phyloP scores from a whole-genome alignment of 2,888 invertebrate species.

The Alentia gelatinosa region DNA sequence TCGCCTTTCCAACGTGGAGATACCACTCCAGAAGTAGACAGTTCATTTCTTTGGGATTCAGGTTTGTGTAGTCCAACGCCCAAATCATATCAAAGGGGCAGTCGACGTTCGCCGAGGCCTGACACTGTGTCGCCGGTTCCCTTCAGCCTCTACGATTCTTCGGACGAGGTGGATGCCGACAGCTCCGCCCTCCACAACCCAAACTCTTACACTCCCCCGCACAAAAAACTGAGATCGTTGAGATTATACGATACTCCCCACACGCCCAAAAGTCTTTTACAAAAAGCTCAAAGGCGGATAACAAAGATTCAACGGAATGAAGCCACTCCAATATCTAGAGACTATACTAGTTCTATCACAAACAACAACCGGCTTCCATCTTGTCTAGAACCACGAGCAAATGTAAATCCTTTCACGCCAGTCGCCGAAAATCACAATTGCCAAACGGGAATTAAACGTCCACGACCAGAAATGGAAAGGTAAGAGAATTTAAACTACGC shows the following conservation, averaged over 20 bases:
- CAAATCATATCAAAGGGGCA: neutral
- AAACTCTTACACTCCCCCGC: slow-evolving; percentile 81
- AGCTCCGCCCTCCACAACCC: slow-evolving; percentile 18
- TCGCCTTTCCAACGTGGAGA: slow-evolving; percentile 19
- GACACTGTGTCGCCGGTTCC: slow-evolving; percentile 56
- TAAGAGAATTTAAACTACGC: neutral
- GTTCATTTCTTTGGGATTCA: slow-evolving; percentile 25
- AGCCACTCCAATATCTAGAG: slow-evolving; percentile 51
- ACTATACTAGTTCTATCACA: neutral
- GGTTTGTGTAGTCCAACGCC: slow-evolving; percentile 55
- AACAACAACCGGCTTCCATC: slow-evolving; percentile 26
- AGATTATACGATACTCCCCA: slow-evolving; percentile 92
- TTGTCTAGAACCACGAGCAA: slow-evolving; percentile 78
- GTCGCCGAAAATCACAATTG: slow-evolving; percentile 59
- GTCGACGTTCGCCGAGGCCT: slow-evolving; percentile 16
- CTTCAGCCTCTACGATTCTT: slow-evolving; percentile 56
- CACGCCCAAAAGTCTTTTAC: slow-evolving; percentile 90
- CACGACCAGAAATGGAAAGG: neutral
- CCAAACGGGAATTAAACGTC: slow-evolving; percentile 7
- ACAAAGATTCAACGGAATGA: slow-evolving; percentile 56
- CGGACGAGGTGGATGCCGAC: slow-evolving; percentile 36
- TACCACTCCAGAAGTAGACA: neutral
- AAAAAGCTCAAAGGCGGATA: slow-evolving; percentile 82
- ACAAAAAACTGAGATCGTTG: slow-evolving; percentile 79
- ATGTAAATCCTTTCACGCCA: slow-evolving; percentile 89